Evolutionary conservation across 2,888 invertebrate species (phyloP).

Genomic region (Brenthis daphne): DNA sequence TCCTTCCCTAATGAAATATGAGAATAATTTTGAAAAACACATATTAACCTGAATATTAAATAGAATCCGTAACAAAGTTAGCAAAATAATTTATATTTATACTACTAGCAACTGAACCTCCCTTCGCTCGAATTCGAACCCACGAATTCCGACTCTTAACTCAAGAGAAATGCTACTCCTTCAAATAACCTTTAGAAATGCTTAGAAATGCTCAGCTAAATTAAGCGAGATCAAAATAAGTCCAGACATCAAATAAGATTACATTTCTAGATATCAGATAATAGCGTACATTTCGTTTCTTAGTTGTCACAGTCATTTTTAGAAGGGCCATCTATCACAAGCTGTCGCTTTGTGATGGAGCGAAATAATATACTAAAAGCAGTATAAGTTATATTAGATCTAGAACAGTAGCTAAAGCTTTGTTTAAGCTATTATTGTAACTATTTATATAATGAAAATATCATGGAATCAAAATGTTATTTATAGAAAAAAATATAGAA

Average conservation of each 20-base stretch:
- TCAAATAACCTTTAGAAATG: background rate
- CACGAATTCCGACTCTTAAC: no score
- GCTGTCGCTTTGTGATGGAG: slow-evolving; percentile 33
- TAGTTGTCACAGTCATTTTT: slow-evolving; percentile 25
- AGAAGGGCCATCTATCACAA: slow-evolving; percentile 25
- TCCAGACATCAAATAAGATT: slow-evolving; percentile 11
- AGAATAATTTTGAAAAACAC: no score
- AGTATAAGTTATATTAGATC: slow-evolving; percentile 15
- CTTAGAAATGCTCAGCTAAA: background rate
- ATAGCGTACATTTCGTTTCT: slow-evolving; percentile 23
- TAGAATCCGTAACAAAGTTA: no score
- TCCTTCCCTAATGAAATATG: background rate
- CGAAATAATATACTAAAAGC: slow-evolving; percentile 34
- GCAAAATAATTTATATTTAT: no score
- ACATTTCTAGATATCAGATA: slow-evolving; percentile 17
- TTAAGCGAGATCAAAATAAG: background rate
- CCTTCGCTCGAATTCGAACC: no score
- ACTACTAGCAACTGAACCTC: no score
- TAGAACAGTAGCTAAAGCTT: background rate
- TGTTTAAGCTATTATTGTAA: no score
- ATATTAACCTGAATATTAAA: no score
- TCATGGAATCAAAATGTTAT: no score
- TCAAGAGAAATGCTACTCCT: no score
- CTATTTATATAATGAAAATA: no score
- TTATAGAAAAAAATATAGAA: no score